These are phyloP conservation scores for Ophonus ardosiacus DNA, from an alignment of 2,888 invertebrate genomes.

Conservation along the genomic window DNA sequence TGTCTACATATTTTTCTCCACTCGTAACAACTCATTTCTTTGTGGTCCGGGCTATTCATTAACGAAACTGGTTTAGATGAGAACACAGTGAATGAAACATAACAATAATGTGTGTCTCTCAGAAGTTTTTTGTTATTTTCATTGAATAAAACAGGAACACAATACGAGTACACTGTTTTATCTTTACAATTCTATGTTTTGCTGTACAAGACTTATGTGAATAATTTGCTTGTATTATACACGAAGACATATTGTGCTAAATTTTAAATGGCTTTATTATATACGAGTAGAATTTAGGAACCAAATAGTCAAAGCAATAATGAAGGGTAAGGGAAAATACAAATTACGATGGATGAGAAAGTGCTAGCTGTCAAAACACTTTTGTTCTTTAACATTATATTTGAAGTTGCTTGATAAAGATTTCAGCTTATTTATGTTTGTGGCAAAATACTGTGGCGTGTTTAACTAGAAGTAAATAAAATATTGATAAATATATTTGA, in stretches of 20 bases:
- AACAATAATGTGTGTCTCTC: neutral
- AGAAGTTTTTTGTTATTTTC: constrained; percentile 23
- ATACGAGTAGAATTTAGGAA: too few species aligned
- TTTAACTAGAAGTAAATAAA: too few species aligned
- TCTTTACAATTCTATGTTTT: neutral
- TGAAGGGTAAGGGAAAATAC: too few species aligned
- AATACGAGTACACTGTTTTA: constrained; percentile 10
- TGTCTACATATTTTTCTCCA: constrained; percentile 47
- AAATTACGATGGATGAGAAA: too few species aligned
- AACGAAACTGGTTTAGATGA: neutral
- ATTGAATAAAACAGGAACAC: neutral
- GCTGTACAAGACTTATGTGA: neutral
- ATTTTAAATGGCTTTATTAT: neutral
- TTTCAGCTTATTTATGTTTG: too few species aligned
- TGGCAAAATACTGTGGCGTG: too few species aligned
- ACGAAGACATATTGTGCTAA: neutral
- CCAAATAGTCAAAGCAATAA: too few species aligned
- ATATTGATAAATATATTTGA: too few species aligned
- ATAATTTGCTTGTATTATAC: neutral
- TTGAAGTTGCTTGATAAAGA: too few species aligned
- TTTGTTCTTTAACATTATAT: too few species aligned
- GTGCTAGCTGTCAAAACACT: too few species aligned
- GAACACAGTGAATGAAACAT: constrained; percentile 1
- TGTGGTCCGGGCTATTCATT: constrained; percentile 35
- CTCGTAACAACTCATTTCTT: constrained; percentile 11